Percentiles rank a stretch among this genome's conserved stretches.
Evolutionary conservation across 2,113 vertebrate species (phyloP).

Genomic region (Tiliqua scincoides): DNA sequence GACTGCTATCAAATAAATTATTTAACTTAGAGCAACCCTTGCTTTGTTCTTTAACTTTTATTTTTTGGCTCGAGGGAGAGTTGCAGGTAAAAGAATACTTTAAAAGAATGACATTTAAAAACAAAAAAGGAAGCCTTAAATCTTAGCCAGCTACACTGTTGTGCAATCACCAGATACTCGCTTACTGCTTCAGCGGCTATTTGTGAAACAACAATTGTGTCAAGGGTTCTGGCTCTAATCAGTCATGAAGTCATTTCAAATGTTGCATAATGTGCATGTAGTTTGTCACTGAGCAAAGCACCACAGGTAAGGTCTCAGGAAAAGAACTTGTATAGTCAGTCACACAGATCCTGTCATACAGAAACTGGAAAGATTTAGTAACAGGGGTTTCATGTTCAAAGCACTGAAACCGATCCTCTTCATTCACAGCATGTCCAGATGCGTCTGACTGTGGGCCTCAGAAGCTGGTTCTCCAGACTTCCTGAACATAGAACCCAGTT

Average conservation of each 20-base stretch:
- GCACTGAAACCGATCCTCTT: neutral
- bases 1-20: neutral
- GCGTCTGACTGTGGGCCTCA: neutral
- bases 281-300: slow-evolving; percentile 11
- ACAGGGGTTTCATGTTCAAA: neutral
- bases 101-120: neutral
- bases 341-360: neutral
- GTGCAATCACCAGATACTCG: slow-evolving; percentile 20
- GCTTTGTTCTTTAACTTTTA: neutral
- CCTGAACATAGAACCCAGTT: neutral
- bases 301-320: neutral
- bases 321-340: neutral
- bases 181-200: neutral
- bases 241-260: neutral
- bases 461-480: neutral
- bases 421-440: neutral
- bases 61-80: neutral
- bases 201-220: neutral
- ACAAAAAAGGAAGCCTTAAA: neutral
- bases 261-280: neutral
- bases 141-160: slow-evolving; percentile 15
- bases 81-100: neutral
- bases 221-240: neutral
- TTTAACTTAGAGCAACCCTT: neutral
- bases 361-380: neutral